Percentiles rank a stretch among this genome's conserved stretches.
Conservation (phyloP, 2,113 vertebrate species). For the Megaleporinus macrocephalus region DNA sequence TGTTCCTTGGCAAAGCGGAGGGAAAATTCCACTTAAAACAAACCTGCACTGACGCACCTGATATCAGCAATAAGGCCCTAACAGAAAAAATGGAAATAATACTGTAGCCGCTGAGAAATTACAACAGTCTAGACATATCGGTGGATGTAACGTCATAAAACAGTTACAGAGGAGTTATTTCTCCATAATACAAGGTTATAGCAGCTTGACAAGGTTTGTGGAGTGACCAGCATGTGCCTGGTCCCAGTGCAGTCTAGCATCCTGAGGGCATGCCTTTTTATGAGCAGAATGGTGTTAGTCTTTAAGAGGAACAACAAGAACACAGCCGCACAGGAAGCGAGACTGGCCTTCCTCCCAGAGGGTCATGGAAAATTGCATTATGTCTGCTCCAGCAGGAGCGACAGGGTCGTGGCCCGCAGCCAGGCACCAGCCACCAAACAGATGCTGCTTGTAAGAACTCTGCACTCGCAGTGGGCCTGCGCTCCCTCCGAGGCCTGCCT, state of each 20-base stretch:
- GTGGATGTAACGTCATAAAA: constrained; percentile 1
- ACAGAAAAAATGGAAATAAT: background rate
- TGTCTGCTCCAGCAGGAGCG: constrained; percentile 47
- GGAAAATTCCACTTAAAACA: background rate
- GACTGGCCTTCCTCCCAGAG: constrained; percentile 50
- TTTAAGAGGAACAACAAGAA: constrained; percentile 53
- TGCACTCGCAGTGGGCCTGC: constrained; percentile 45
- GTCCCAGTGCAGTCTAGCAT: constrained; percentile 25
- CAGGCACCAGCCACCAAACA: constrained; percentile 55
- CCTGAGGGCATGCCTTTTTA: constrained; percentile 48
- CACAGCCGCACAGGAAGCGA: constrained; percentile 48
- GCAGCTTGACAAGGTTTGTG: constrained; percentile 9
- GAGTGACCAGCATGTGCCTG: constrained; percentile 20
- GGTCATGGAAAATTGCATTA: constrained; percentile 65
- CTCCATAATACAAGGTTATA: background rate
- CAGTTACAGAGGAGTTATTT: constrained; percentile 10
- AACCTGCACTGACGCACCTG: background rate
- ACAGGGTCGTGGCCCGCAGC: constrained; percentile 56
- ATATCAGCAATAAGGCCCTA: background rate
- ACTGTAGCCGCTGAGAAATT: background rate
- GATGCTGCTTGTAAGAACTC: constrained; percentile 61
- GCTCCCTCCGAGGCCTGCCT: constrained; percentile 45
- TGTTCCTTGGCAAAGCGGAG: background rate
- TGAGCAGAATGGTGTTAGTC: constrained; percentile 44
- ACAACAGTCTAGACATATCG: background rate